Base-by-base conservation (phyloP, 2,797 vertebrate species). In the Hippoglossus hippoglossus region DNA sequence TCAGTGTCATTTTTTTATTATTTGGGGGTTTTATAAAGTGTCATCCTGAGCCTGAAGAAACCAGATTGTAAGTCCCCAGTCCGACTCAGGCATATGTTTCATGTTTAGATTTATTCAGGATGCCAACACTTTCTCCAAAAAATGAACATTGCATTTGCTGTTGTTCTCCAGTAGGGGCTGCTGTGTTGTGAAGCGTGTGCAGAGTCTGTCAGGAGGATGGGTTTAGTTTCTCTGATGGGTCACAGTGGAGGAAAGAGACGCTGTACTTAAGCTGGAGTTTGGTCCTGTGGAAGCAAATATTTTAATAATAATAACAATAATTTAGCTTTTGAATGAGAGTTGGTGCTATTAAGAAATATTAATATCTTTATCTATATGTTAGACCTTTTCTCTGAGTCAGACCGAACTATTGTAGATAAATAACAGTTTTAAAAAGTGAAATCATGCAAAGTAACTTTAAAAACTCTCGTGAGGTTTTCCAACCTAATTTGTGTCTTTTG, bases 121-220 rank as follows among this genome's bases (percentile, higher is more conserved):
- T 24, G 21, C 34, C 26, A 25, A 12, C 1, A 18, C 5, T 2
- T 28, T 51, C 4, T 55, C 1, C 15, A 39, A 13, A 39, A 4
- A 39, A 12, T 2, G 9, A 1, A 21, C 8, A 4, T 65, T 55
- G 68, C 52, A 73, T 19, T 76, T 61, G 15, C 57, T 44, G 3
- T 28, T 28, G 0, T 64, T 31, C 18, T 34, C 86, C 89, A 89
- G 80, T 64, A 89, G 89, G 85, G 80, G 84, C 54, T 55, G 80
- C 81, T 84, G 12, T 63, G 39, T 52, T 68, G 60, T 77, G 51
- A 47, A 64, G 34, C 63, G 34, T 52, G 2, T 34, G 11, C 56
- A 46, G 22, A 54, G 36, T 41, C n/a, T 54, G 19, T 53, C 54
- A 70, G 28, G 13, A 39, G 22, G 28, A 46, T 52, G 51, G 71